Conservation (phyloP, 2,888 invertebrate genomes). For the Teinopalpus imperialis region DNA sequence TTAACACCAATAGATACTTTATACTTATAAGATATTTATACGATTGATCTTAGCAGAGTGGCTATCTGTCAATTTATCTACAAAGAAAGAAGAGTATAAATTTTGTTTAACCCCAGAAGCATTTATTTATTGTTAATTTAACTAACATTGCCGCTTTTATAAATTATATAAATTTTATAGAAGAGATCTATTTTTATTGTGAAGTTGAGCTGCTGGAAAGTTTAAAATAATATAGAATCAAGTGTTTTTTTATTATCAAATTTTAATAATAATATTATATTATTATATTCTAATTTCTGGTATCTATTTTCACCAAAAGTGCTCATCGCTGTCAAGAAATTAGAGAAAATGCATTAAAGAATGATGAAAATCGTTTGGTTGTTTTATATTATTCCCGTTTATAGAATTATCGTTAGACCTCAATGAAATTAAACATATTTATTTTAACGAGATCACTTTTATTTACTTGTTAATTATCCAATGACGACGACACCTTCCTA, state of each 20-base stretch:
- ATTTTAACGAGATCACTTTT: too few species aligned
- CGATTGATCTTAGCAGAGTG: conserved; percentile 75
- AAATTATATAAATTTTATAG: conserved; percentile 81
- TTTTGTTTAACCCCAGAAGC: conserved; percentile 75
- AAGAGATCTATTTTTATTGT: conserved; percentile 82
- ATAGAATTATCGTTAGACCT: conserved; percentile 11
- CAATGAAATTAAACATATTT: conserved; percentile 20
- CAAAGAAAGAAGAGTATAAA: conserved; percentile 55
- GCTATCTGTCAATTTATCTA: conserved; percentile 80
- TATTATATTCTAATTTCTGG: conserved; percentile 75
- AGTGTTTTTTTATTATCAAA: conserved; percentile 66
- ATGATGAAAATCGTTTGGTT: conserved; percentile 67
- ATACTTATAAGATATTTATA: conserved; percentile 77
- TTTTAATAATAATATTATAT: conserved; percentile 68
- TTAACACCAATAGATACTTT: conserved; percentile 78
- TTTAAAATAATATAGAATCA: conserved; percentile 63
- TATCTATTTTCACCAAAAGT: conserved; percentile 86
- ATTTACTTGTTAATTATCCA: too few species aligned
- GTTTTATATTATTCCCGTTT: conserved; percentile 43
- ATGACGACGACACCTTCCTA: too few species aligned
- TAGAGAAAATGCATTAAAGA: conserved; percentile 83
- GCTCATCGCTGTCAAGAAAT: conserved; percentile 86
- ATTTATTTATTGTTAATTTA: conserved; percentile 77
- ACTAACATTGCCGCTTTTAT: conserved; percentile 74
- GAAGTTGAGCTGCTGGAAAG: conserved; percentile 73